Conservation (phyloP, 2,888 invertebrate genomes). For the Pammene aurita region DNA sequence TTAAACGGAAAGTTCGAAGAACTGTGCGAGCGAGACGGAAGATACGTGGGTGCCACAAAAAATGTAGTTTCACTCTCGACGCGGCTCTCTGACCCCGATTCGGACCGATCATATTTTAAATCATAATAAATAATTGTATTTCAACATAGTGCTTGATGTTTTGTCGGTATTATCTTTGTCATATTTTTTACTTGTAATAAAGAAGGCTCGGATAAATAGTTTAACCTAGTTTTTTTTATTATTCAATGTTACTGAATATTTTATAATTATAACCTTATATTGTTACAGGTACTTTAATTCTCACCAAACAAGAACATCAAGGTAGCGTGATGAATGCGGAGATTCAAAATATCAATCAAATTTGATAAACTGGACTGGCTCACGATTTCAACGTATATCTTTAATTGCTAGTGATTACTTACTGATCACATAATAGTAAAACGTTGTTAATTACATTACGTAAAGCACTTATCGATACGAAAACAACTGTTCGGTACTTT, state of each 20-base stretch:
- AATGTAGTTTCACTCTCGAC: constrained; percentile 65
- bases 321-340: neutral
- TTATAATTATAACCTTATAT: neutral
- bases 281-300: constrained; percentile 10
- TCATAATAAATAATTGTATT: constrained; percentile 64
- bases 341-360: constrained; percentile 1
- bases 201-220: neutral
- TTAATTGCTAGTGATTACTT: constrained; percentile 3
- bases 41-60: constrained; percentile 50
- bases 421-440: constrained; percentile 5
- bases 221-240: neutral
- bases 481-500: constrained; percentile 34
- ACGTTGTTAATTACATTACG: constrained; percentile 18
- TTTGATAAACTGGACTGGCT: neutral
- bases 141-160: constrained; percentile 46
- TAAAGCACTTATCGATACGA: constrained; percentile 18
- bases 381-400: neutral
- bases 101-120: constrained; percentile 41
- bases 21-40: constrained; percentile 44
- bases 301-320: neutral
- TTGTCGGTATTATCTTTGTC: constrained; percentile 16
- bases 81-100: constrained; percentile 53
- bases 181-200: constrained; percentile 22
- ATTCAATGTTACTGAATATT: neutral
- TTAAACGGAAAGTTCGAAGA: constrained; percentile 44